These are phyloP conservation scores for Paramormyrops hopkinsi DNA, from an alignment of 2,797 vertebrate genomes.

Conservation along the genomic window DNA sequence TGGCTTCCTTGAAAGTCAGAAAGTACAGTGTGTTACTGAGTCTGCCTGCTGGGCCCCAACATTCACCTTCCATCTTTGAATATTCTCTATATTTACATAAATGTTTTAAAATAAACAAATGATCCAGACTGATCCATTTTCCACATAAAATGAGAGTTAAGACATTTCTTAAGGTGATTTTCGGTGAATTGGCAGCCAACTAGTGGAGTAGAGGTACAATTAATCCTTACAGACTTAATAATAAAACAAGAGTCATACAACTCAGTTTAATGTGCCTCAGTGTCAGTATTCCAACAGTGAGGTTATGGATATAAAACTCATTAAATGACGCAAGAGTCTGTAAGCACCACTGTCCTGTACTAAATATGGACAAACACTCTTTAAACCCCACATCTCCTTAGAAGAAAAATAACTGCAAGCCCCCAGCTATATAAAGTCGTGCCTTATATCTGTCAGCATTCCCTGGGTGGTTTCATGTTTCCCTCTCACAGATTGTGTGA, in stretches of 20 bases:
- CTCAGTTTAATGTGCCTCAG: background rate
- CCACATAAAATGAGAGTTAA: background rate
- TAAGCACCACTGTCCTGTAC: slow-evolving; percentile 39
- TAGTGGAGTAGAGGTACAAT: background rate
- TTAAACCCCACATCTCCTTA: slow-evolving; percentile 41
- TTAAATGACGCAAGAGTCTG: slow-evolving; percentile 62
- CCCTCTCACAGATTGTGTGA: slow-evolving; percentile 49
- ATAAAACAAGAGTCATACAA: background rate
- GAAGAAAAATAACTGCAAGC: slow-evolving; percentile 44
- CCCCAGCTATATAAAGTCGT: slow-evolving; percentile 64
- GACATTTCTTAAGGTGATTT: background rate
- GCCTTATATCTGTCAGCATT: slow-evolving; percentile 57
- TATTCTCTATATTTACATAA: background rate
- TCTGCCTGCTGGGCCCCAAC: background rate
- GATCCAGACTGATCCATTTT: background rate
- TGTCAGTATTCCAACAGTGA: background rate
- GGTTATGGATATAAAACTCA: background rate
- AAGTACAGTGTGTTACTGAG: background rate
- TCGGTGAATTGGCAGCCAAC: background rate
- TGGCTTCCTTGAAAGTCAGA: background rate
- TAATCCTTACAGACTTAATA: background rate
- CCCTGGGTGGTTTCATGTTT: slow-evolving; percentile 59
- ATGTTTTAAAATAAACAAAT: background rate
- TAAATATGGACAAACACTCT: slow-evolving; percentile 34
- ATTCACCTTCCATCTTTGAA: background rate